These are phyloP conservation scores for Barbus barbus DNA, from an alignment of 2,113 vertebrate species.

Conservation along the genomic window DNA sequence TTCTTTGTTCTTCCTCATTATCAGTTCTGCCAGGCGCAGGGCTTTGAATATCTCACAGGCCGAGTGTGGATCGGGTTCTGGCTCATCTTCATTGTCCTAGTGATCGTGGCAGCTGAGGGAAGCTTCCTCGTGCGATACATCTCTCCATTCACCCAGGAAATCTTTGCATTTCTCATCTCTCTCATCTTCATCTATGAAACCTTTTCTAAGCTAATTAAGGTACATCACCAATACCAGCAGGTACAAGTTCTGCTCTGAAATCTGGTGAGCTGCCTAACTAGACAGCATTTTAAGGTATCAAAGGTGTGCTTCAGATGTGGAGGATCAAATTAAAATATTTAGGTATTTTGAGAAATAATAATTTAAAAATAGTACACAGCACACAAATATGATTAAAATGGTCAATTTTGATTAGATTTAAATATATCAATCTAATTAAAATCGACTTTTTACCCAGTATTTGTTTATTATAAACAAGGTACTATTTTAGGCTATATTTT, in stretches of 20 bases:
- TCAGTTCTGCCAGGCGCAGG: conserved; percentile 91
- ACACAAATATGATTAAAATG: no score
- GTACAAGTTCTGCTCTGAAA: not conserved
- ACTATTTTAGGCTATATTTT: no score
- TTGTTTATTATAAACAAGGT: no score
- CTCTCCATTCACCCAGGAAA: conserved; percentile 98
- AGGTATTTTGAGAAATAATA: no score
- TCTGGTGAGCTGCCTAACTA: no score
- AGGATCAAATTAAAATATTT: no score
- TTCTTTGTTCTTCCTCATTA: not conserved
- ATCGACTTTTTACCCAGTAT: no score
- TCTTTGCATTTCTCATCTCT: conserved; percentile 98
- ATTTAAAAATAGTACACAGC: no score
- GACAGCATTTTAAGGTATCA: no score
- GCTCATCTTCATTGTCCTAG: conserved; percentile 92
- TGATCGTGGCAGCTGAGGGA: conserved; percentile 92
- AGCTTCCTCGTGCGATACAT: conserved; percentile 98
- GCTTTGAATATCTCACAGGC: conserved; percentile 91
- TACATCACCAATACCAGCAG: conserved; percentile 53
- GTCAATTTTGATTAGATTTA: no score
- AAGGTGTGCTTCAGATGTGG: no score
- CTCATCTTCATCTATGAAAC: conserved; percentile 76
- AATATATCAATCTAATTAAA: no score
- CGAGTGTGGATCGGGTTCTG: conserved; percentile 98
- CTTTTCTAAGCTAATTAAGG: conserved; percentile 94